Conservation (phyloP, 1,140 invertebrate genomes). For the Polypedilum vanderplanki region DNA sequence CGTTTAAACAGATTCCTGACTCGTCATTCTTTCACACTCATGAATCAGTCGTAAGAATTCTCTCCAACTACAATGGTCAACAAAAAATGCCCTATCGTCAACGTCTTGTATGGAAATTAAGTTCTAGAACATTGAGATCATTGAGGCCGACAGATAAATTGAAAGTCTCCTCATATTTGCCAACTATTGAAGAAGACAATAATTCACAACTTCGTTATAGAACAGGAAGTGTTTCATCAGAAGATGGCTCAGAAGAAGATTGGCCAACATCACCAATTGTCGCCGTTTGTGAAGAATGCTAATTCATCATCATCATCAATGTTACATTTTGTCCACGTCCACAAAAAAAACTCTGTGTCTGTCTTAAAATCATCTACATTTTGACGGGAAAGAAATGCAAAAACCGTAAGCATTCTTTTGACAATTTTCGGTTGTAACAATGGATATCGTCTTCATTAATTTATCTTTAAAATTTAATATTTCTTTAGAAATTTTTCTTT, state of each 20-base stretch:
- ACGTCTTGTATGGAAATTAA: conserved; percentile 63
- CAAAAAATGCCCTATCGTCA: conserved; percentile 61
- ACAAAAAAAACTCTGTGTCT: conserved; percentile 14
- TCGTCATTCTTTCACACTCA: conserved; percentile 54
- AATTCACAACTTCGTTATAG: conserved; percentile 40
- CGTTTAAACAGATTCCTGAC: conserved; percentile 57
- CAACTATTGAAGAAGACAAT: conserved; percentile 63
- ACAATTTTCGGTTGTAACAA: not conserved
- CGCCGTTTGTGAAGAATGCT: conserved; percentile 48
- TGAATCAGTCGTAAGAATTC: conserved; percentile 52
- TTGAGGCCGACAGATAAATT: conserved; percentile 67
- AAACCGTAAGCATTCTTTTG: conserved; percentile 12
- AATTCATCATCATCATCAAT: conserved; percentile 32
- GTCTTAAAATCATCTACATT: not conserved
- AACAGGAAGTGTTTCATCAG: conserved; percentile 53
- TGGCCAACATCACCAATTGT: conserved; percentile 54
- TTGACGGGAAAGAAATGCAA: not conserved
- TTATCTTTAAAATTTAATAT: not conserved
- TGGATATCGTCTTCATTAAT: no score
- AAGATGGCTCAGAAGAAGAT: conserved; percentile 49
- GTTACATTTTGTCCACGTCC: not conserved
- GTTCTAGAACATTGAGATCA: conserved; percentile 57
- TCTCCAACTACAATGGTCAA: conserved; percentile 63
- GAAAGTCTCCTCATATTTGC: conserved; percentile 52
- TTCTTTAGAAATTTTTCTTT: not conserved